phyloP scores from a whole-genome alignment of 2,113 vertebrate genomes.

The Grus americana region DNA sequence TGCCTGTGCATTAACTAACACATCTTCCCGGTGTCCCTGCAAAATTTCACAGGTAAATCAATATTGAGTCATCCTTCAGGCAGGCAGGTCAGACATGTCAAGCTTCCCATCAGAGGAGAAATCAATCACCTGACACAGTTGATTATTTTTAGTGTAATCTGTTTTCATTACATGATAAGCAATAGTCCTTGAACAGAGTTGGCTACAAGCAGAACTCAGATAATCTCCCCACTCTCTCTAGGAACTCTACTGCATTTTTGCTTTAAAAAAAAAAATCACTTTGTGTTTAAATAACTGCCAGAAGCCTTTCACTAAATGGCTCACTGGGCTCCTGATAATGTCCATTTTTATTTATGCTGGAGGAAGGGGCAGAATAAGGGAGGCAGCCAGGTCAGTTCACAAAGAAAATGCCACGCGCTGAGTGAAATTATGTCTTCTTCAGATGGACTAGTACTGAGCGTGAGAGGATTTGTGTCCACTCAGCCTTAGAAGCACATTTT shows the following conservation, averaged over 20 bases:
- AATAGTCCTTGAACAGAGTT: not conserved
- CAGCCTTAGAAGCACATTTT: not conserved
- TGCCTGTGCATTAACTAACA: not conserved
- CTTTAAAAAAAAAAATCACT: not conserved
- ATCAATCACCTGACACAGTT: slow-evolving; percentile 20
- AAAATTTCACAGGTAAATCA: slow-evolving; percentile 35
- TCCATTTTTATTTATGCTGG: slow-evolving; percentile 9
- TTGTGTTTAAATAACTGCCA: slow-evolving; percentile 37
- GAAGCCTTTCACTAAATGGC: slow-evolving; percentile 19
- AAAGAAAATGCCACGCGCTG: not conserved
- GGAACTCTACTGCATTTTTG: not conserved
- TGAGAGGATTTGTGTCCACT: not conserved
- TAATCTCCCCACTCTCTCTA: not conserved
- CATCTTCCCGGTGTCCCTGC: not conserved
- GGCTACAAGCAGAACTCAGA: not conserved
- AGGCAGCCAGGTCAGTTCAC: not conserved
- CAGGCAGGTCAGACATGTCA: slow-evolving; percentile 28
- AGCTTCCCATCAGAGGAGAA: not conserved
- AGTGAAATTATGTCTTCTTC: not conserved
- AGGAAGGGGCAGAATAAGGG: not conserved
- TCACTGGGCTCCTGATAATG: not conserved
- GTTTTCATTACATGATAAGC: slow-evolving; percentile 8
- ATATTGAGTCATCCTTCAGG: slow-evolving; percentile 23
- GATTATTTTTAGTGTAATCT: slow-evolving; percentile 36
- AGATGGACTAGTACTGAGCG: not conserved